Percentiles rank a stretch among this genome's conserved stretches.
Conservation (phyloP, 2,797 vertebrate species). For the Enteromius paludinosus region DNA sequence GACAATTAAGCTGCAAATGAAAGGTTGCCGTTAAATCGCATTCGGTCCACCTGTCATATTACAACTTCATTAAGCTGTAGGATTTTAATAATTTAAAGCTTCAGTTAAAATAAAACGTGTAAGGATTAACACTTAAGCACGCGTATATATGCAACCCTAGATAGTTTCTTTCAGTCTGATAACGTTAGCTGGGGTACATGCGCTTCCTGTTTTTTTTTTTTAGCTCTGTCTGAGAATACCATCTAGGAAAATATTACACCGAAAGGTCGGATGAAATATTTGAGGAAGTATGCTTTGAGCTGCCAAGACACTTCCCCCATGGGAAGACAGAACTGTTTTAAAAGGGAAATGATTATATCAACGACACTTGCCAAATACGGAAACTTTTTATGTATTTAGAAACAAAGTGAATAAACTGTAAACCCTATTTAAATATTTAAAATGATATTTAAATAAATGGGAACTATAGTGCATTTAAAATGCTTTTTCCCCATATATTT, state of each 20-base stretch:
- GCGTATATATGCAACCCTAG: neutral
- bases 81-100: neutral
- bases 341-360: constrained; percentile 62
- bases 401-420: neutral
- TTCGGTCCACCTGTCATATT: neutral
- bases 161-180: neutral
- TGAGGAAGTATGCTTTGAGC: constrained; percentile 76
- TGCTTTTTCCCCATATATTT: too few species aligned
- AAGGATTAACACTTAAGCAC: neutral
- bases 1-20: constrained; percentile 2
- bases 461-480: neutral
- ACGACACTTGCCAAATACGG: constrained; percentile 28
- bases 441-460: too few species aligned
- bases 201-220: constrained; percentile 81
- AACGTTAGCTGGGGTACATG: neutral
- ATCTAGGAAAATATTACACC: constrained; percentile 72
- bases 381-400: constrained; percentile 30
- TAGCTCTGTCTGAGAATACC: constrained; percentile 57
- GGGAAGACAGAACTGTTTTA: constrained; percentile 62
- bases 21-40: constrained; percentile 19
- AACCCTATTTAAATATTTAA: neutral
- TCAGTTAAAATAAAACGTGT: neutral
- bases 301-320: constrained; percentile 72
- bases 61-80: neutral
- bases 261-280: constrained; percentile 63